These are phyloP conservation scores for Cirrhinus mrigala DNA, from an alignment of 2,797 vertebrate species.

Conservation along the genomic window DNA sequence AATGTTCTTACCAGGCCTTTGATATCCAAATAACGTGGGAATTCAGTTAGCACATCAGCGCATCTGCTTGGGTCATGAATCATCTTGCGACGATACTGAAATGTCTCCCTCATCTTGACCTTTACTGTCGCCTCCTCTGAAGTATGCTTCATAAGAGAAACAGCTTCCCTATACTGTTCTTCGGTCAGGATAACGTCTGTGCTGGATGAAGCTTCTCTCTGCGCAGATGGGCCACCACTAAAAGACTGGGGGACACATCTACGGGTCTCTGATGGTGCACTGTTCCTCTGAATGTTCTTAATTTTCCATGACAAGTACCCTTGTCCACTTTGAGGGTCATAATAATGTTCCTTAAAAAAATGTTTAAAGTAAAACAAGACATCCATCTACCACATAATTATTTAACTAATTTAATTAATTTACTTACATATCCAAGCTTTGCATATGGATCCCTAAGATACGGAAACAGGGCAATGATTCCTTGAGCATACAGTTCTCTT, in stretches of 20 bases:
- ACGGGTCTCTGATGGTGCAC: background rate
- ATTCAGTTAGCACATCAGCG: conserved; percentile 31
- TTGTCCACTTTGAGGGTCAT: conserved; percentile 37
- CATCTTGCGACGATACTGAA: conserved; percentile 35
- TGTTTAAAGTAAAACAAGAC: background rate
- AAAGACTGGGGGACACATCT: background rate
- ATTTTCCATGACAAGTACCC: conserved; percentile 46
- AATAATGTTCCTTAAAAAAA: conserved; percentile 40
- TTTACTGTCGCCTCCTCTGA: conserved; percentile 4
- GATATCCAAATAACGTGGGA: no score
- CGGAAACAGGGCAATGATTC: background rate
- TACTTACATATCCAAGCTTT: conserved; percentile 4
- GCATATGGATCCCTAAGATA: background rate
- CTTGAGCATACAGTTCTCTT: conserved; percentile 10
- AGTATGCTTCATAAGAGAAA: conserved; percentile 34
- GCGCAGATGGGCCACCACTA: conserved; percentile 22
- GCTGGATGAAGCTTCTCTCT: conserved; percentile 23
- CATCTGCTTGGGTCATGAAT: conserved; percentile 29
- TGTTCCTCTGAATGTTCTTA: conserved; percentile 43
- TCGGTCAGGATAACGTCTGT: conserved; percentile 24
- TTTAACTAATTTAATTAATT: background rate
- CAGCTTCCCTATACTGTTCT: conserved; percentile 41
- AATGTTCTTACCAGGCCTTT: no score
- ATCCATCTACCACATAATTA: background rate
- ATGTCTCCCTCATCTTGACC: conserved; percentile 43